Conservation (phyloP, 2,113 vertebrate species). For the Hipposideros armiger region DNA sequence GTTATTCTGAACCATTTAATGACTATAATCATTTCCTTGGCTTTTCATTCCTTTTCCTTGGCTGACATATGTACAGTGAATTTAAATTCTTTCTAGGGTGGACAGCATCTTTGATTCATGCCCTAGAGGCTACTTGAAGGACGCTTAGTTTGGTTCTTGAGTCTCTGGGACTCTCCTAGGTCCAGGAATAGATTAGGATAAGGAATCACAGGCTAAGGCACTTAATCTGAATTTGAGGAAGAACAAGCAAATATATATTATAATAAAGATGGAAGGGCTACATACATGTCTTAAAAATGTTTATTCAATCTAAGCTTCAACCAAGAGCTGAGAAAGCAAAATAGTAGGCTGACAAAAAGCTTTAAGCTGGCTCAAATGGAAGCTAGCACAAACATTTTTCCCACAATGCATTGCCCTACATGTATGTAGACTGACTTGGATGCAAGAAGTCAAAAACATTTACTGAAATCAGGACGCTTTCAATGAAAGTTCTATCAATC, state of each 20-base stretch:
- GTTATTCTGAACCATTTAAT: background rate
- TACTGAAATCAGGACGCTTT: background rate
- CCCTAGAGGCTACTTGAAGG: background rate
- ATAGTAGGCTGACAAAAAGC: background rate
- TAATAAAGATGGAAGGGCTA: background rate
- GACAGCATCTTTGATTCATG: background rate
- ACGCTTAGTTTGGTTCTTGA: background rate
- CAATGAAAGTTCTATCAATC: background rate
- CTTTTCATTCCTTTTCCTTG: background rate
- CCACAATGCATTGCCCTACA: fast-evolving
- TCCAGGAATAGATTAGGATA: background rate
- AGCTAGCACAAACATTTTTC: background rate
- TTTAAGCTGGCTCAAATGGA: background rate
- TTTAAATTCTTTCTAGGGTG: background rate
- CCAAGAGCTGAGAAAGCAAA: background rate
- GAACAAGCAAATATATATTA: background rate
- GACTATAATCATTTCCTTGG: background rate
- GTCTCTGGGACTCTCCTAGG: background rate
- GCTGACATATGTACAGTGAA: background rate
- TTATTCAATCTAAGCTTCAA: background rate
- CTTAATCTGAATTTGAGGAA: background rate
- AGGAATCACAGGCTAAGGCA: background rate
- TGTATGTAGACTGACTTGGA: background rate
- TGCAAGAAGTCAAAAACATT: background rate
- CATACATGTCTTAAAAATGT: background rate